Evolutionary conservation across 1,140 invertebrate species (phyloP).

Genomic region (Melanaphis sacchari): DNA sequence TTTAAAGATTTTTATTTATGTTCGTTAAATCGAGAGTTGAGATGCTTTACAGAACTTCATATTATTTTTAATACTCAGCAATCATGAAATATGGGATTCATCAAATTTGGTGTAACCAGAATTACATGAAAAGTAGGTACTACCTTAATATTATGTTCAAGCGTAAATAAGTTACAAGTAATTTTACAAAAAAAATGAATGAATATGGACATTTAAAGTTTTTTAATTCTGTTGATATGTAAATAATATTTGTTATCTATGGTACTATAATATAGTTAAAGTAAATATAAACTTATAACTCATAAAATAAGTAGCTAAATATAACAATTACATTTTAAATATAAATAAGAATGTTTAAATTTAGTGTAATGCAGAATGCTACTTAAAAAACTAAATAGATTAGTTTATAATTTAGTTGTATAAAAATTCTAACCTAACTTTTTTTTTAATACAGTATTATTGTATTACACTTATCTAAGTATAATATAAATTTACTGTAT

Average conservation of each 20-base stretch:
- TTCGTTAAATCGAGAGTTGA: not conserved
- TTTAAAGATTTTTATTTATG: not conserved
- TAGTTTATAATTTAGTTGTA: not conserved
- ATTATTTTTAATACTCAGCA: not conserved
- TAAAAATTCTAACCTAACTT: too few species aligned
- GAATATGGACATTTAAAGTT: not conserved
- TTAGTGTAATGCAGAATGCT: not conserved
- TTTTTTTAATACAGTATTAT: too few species aligned
- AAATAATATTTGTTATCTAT: not conserved
- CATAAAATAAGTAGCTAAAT: not conserved
- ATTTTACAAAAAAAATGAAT: too few species aligned
- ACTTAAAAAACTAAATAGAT: not conserved
- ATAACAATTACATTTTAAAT: not conserved
- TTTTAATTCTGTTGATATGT: not conserved
- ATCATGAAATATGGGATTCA: not conserved
- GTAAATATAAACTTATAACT: not conserved
- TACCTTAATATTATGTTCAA: not conserved
- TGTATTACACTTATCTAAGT: too few species aligned
- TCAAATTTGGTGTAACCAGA: not conserved
- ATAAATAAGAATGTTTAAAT: not conserved
- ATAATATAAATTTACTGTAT: not conserved
- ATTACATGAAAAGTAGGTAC: not conserved
- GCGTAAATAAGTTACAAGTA: too few species aligned
- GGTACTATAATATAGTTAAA: not conserved
- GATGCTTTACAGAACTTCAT: not conserved